phyloP scores from a whole-genome alignment of 2,888 invertebrate genomes.

The Brenthis daphne region DNA sequence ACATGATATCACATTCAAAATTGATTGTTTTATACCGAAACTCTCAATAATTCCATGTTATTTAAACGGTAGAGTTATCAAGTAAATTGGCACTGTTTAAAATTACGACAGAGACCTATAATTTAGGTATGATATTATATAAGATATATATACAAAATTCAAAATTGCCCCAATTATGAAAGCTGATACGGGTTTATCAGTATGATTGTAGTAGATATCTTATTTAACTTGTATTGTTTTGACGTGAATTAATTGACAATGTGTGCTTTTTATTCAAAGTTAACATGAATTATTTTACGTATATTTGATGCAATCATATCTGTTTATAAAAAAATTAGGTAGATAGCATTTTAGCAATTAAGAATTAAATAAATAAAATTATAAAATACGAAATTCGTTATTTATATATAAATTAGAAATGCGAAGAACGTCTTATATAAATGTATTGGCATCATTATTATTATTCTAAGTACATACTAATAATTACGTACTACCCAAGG shows the following conservation, averaged over 20 bases:
- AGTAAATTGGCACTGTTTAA: slow-evolving; percentile 15
- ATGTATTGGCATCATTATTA: no score
- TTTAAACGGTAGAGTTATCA: slow-evolving; percentile 14
- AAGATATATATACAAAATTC: slow-evolving; percentile 4
- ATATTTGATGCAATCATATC: background rate
- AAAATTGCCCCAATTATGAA: slow-evolving; percentile 10
- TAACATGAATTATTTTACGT: background rate
- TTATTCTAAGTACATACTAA: no score
- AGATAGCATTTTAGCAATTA: no score
- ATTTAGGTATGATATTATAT: background rate
- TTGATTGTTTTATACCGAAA: slow-evolving; percentile 6
- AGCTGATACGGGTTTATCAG: background rate
- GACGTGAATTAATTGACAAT: slow-evolving; percentile 6
- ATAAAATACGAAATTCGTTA: no score
- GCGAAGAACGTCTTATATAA: no score
- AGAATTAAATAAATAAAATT: no score
- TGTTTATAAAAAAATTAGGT: background rate
- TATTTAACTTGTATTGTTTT: slow-evolving; percentile 8
- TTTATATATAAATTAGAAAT: no score
- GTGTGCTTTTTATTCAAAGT: background rate
- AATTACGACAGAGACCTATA: slow-evolving; percentile 4
- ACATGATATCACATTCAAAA: background rate
- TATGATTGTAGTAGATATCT: slow-evolving; percentile 5
- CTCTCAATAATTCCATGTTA: slow-evolving; percentile 5
- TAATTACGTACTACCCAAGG: no score